A percentile compares a stretch with the other conserved stretches of the same genome.
Evolutionary conservation across 1,140 invertebrate genomes (phyloP).

Genomic region (Pteromalus puparum): DNA sequence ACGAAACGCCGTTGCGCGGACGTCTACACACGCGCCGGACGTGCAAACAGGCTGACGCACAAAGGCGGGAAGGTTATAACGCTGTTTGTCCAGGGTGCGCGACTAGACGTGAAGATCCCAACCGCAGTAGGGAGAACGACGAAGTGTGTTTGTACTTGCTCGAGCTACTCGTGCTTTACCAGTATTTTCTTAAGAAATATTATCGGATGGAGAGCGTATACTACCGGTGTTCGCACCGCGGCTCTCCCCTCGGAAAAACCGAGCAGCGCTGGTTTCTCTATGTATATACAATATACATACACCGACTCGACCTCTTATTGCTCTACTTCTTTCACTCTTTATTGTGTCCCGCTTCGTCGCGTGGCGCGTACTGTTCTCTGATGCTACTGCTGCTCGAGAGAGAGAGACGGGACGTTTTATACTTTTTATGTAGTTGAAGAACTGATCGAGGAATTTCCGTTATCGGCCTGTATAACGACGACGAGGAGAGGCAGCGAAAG

Average conservation of each 20-base stretch:
- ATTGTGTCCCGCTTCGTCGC: background rate
- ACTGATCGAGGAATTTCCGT: background rate
- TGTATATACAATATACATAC: no score
- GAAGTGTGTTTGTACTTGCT: slow-evolving; percentile 9
- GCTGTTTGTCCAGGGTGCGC: slow-evolving; percentile 2
- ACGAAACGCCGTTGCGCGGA: background rate
- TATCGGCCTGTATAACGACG: background rate
- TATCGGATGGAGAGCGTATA: slow-evolving; percentile 6
- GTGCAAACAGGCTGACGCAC: background rate
- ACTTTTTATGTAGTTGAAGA: background rate
- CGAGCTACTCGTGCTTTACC: slow-evolving; percentile 6
- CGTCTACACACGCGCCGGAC: background rate
- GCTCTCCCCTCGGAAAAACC: background rate
- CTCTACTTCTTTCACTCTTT: background rate
- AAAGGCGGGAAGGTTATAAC: background rate
- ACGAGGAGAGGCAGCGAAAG: no score
- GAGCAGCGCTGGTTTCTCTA: background rate
- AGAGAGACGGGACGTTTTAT: background rate
- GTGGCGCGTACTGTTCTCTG: background rate
- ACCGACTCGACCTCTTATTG: no score
- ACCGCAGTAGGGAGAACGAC: slow-evolving; percentile 7
- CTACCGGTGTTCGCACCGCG: background rate
- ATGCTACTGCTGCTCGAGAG: background rate
- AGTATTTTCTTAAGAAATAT: slow-evolving; percentile 48
- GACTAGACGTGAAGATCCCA: slow-evolving; percentile 9